phyloP scores from a whole-genome alignment of 1,140 invertebrate species.

The Drosophila fuyamai region DNA sequence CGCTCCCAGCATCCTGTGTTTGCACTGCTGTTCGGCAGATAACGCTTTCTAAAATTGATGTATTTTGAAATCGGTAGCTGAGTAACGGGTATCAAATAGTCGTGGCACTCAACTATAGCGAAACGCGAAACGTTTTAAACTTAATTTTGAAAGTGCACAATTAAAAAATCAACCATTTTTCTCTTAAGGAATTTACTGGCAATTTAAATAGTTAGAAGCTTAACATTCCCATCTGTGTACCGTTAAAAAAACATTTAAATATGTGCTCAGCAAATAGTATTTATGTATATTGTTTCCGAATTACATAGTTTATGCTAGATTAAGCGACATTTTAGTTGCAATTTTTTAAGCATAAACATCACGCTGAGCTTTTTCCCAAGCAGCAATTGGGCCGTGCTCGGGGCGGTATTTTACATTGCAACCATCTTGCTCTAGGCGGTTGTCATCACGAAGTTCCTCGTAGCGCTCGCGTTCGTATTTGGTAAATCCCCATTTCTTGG shows the following conservation, averaged over 20 bases:
- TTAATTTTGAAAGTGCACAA: too few species aligned
- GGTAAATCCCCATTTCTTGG: conserved; percentile 99
- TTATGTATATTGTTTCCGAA: conserved; percentile 17
- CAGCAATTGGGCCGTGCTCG: conserved; percentile 94
- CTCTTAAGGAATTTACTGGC: too few species aligned
- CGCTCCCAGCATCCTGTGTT: too few species aligned
- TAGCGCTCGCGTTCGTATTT: conserved; percentile 97
- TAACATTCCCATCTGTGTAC: too few species aligned
- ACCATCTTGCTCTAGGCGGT: conserved; percentile 95
- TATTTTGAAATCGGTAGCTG: too few species aligned
- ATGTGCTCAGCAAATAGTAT: conserved; percentile 1
- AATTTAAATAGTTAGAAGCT: too few species aligned
- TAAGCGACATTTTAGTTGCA: background rate
- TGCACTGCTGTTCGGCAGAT: too few species aligned
- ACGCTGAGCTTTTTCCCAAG: conserved; percentile 93
- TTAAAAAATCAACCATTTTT: too few species aligned
- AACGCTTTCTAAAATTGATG: too few species aligned
- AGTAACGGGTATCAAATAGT: too few species aligned
- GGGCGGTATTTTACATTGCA: conserved; percentile 97
- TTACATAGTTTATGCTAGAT: conserved; percentile 6
- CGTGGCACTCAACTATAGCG: too few species aligned
- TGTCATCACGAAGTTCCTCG: conserved; percentile 93
- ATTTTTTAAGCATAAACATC: conserved; percentile 82
- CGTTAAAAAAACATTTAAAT: background rate
- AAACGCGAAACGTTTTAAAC: too few species aligned